Base-by-base conservation (phyloP, 1,140 invertebrate species). In the Wasmannia auropunctata region DNA sequence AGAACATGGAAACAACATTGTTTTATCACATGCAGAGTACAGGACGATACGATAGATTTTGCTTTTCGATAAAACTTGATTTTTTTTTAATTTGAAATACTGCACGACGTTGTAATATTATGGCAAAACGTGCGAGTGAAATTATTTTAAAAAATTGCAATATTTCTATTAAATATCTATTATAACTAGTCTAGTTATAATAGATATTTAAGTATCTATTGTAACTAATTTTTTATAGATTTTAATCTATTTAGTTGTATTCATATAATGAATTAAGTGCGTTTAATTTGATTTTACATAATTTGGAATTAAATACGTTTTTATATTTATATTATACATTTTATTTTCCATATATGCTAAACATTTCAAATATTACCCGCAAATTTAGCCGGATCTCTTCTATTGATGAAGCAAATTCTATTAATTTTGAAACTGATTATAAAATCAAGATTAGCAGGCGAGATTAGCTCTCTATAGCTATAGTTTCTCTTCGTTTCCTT, bases 371-470 rank as follows among this genome's bases (percentile, higher is more conserved):
- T 40, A 54, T 51, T 54, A 31, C 1, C 7, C 3, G 31, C 37
- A 11, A 37, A 0, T 7, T 19, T 51, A 37, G 2, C 3, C 25
- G 37, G 34, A 81, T 70, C 16, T n/a, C 19, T 83, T 46, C 4
- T 79, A 67, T 79, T 34, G 46, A 10, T 19, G 6, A 67, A 60
- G 28, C 34, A 19, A 56, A 28, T 4, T 69, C 79, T 34, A 67
- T 83, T 83, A 58, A 74, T 72, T 83, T 25, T 83, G 22, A 4
- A 51, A 54, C 19, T 80, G 31, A 83, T 83, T 83, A 83, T 83
- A 83, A 83, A 83, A 74, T 83, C 51, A 58, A 74, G 79, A 83
- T 74, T 54, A 46, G n/a, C 11, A 14, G 28, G 25, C n/a, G 14
- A 83, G 67, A 74, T 83, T 74, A 46, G 25, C 8, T 46, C 0